A percentile compares a stretch with the other conserved stretches of the same genome.
These are phyloP conservation scores for Oreocharis arfaki DNA, from an alignment of 2,113 vertebrate genomes.

Conservation along the genomic window DNA sequence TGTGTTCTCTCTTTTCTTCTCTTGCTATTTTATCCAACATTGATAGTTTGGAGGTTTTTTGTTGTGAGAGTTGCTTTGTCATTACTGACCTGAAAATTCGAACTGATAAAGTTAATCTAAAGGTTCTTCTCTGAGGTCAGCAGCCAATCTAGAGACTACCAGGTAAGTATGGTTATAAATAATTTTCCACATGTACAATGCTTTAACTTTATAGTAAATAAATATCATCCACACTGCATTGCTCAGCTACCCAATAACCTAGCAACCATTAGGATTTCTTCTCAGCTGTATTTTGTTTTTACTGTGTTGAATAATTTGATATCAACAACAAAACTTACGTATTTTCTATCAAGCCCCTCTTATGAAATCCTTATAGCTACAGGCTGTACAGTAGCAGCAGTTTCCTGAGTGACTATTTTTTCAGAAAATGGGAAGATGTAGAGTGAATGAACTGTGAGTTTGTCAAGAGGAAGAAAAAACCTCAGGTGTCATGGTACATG, in stretches of 20 bases:
- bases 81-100: background rate
- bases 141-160: background rate
- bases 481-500: background rate
- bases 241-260: background rate
- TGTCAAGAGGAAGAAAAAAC: background rate
- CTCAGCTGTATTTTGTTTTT: background rate
- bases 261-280: background rate
- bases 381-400: background rate
- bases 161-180: background rate
- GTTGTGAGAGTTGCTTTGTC: background rate
- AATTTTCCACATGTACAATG: background rate
- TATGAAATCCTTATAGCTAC: background rate
- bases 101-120: background rate
- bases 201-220: background rate
- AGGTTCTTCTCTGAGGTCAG: background rate
- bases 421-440: background rate
- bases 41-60: background rate
- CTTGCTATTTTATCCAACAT: background rate
- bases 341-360: background rate
- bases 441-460: background rate
- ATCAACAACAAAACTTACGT: background rate
- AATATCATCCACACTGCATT: background rate
- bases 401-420: background rate
- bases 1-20: background rate
- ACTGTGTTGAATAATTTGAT: background rate